These are phyloP conservation scores for Rhabdophis nuchalis DNA, from an alignment of 2,797 vertebrate genomes.

Conservation along the genomic window DNA sequence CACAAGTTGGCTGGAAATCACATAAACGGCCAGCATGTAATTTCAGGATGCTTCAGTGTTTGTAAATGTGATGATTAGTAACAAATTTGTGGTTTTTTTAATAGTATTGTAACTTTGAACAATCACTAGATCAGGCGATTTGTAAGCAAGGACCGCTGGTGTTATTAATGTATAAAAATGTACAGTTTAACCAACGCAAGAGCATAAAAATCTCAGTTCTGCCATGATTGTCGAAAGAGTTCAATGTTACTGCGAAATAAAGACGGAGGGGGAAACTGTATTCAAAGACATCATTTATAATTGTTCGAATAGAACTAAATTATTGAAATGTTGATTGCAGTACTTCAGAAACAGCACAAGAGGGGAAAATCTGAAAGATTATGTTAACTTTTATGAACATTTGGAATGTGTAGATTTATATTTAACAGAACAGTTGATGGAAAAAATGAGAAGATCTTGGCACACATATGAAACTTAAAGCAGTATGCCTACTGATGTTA, in stretches of 20 bases:
- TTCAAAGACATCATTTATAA: not conserved
- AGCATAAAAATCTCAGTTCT: not conserved
- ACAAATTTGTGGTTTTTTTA: not conserved
- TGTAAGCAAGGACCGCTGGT: not conserved
- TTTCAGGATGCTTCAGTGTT: not conserved
- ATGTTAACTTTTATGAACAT: not conserved
- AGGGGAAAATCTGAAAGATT: not conserved
- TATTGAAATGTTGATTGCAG: slow-evolving; percentile 10
- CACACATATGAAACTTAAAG: not conserved
- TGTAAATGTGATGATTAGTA: not conserved
- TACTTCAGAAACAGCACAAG: not conserved
- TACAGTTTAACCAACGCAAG: slow-evolving; percentile 17
- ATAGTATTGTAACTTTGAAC: not conserved
- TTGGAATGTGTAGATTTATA: slow-evolving; percentile 4
- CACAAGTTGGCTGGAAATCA: not conserved
- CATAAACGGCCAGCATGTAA: not conserved
- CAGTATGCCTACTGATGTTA: not conserved
- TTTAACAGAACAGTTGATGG: slow-evolving; percentile 10
- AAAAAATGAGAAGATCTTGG: not conserved
- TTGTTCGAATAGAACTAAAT: not conserved
- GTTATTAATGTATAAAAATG: slow-evolving; percentile 30
- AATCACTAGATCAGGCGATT: not conserved
- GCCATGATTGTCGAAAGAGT: not conserved
- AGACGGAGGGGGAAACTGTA: not conserved
- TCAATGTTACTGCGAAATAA: not conserved